Evolutionary conservation across 1,140 invertebrate genomes (phyloP).

Genomic region (Potamilus streckersoni): DNA sequence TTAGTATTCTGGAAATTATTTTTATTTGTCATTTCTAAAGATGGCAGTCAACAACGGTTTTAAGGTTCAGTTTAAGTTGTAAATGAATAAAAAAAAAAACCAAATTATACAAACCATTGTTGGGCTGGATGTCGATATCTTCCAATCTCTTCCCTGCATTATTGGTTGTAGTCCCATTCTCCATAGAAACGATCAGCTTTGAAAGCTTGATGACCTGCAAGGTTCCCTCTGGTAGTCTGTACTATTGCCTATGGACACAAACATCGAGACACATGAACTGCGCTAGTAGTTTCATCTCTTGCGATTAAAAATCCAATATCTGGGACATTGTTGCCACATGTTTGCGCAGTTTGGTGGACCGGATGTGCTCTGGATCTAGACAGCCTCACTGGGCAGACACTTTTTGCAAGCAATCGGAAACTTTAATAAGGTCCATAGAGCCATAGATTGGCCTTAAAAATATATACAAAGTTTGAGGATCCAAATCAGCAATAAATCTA

Average conservation of each 20-base stretch:
- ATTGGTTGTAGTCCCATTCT: constrained; percentile 5
- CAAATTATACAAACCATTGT: too few species aligned
- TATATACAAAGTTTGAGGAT: too few species aligned
- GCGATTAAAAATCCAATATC: background rate
- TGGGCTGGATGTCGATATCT: background rate
- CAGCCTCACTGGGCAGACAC: too few species aligned
- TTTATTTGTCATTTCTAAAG: too few species aligned
- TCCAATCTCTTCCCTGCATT: background rate
- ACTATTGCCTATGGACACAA: constrained; percentile 1
- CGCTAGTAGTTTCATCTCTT: constrained; percentile 8
- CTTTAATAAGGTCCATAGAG: too few species aligned
- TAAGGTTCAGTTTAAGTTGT: too few species aligned
- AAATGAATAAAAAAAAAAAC: too few species aligned
- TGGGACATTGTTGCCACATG: constrained; percentile 17
- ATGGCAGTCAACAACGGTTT: too few species aligned
- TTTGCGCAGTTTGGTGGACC: constrained; percentile 11
- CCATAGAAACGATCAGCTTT: background rate
- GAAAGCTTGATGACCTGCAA: constrained; percentile 12
- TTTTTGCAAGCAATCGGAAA: too few species aligned
- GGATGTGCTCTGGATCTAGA: background rate
- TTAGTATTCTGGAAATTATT: too few species aligned
- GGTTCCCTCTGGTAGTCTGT: constrained; percentile 13
- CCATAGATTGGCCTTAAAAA: too few species aligned
- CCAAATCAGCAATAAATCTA: too few species aligned
- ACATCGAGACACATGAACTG: constrained; percentile 13